Conservation (phyloP, 2,888 invertebrate species). For the Sminthurinus aureus region DNA sequence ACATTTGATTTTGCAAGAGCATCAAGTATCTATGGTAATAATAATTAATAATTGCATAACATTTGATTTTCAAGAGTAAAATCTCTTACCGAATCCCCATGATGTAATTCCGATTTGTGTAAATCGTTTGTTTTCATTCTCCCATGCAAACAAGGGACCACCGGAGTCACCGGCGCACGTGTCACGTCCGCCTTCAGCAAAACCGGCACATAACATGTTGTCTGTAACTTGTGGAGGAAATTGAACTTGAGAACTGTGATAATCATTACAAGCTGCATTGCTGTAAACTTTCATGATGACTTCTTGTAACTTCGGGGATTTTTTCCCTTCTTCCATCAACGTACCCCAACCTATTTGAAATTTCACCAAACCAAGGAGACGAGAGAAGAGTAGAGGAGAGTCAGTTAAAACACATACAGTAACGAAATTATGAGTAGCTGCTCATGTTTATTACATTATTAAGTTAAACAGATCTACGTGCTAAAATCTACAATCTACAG, state of each 20-base stretch:
- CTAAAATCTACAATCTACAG: no score
- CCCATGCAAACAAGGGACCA: conserved; percentile 50
- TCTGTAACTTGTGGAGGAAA: conserved; percentile 58
- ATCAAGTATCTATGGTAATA: not conserved
- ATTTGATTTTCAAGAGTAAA: not conserved
- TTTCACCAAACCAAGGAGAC: no score
- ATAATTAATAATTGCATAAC: not conserved
- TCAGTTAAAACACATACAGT: no score
- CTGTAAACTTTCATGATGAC: conserved; percentile 51
- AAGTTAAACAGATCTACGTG: no score
- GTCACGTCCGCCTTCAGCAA: conserved; percentile 57
- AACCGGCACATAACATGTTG: conserved; percentile 57
- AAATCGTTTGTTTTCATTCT: conserved; percentile 53
- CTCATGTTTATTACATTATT: no score
- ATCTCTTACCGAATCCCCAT: conserved; percentile 49
- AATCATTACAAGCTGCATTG: conserved; percentile 58
- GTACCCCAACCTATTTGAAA: conserved; percentile 58
- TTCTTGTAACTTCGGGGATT: conserved; percentile 55
- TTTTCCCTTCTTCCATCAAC: conserved; percentile 43
- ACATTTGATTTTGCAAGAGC: not conserved
- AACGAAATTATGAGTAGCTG: no score
- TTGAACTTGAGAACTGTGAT: conserved; percentile 48
- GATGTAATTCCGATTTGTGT: conserved; percentile 57
- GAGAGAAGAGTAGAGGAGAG: no score
- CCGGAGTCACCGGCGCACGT: conserved; percentile 57